Conservation (phyloP, 2,113 vertebrate genomes). For the Cynopterus brachyotis region DNA sequence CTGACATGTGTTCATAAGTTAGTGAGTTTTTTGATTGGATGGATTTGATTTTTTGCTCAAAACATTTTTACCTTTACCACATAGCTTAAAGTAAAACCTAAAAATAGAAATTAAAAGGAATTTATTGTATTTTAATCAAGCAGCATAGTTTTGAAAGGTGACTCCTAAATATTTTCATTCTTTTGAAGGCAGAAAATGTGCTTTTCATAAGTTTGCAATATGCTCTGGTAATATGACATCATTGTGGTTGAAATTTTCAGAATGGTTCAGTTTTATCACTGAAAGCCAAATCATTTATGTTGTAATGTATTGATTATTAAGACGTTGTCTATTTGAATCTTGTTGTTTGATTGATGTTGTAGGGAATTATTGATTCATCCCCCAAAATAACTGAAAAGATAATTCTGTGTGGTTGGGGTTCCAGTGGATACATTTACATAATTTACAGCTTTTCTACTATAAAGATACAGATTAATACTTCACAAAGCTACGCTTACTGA, state of each 20-base stretch:
- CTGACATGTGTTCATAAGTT: neutral
- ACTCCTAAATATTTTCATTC: neutral
- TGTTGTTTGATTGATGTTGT: neutral
- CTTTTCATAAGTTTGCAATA: neutral
- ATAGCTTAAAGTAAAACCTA: neutral
- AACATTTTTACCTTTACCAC: neutral
- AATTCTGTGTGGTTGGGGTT: neutral
- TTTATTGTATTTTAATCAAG: neutral
- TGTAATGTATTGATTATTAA: neutral
- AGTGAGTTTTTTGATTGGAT: neutral
- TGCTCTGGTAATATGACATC: neutral
- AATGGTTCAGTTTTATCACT: neutral
- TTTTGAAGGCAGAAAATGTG: constrained; percentile 5
- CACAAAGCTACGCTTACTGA: neutral
- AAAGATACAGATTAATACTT: neutral
- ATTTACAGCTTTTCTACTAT: neutral
- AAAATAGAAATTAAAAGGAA: neutral
- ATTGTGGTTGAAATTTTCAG: constrained; percentile 1
- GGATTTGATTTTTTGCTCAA: neutral
- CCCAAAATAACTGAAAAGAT: neutral
- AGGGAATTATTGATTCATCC: neutral
- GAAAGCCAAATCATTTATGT: neutral
- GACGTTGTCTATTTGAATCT: neutral
- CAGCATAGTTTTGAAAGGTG: neutral
- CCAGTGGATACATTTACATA: neutral